Evolutionary conservation across 2,888 invertebrate genomes (phyloP), one percentile per base, ranked within the genome.

Genomic region (Heliconius erato): DNA sequence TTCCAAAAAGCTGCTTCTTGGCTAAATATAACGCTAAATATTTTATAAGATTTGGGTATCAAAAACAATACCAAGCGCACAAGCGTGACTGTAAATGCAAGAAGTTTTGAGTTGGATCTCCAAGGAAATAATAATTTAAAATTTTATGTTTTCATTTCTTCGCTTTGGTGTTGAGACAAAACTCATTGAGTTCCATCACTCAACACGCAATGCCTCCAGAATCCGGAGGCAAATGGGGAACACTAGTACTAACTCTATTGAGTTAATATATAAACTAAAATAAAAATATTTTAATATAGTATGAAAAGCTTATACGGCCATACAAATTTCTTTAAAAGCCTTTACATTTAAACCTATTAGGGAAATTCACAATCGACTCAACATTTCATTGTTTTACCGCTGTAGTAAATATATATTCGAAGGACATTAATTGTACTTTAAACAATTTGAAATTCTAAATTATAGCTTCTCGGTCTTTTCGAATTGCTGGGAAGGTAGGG

Each of bases 361-460:
- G 5, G n/a, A 40, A 40, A 28, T 49, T 74, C 32, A 4, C 23
- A 74, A 74, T 59, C 74, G 59, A 74, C 59, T 59, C 59, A 74
- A 23, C 74, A 35, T 26, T 32, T 59, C 32, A 32, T 74, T 59
- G 54, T 59, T 32, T 11, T 32, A 59, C 14, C 28, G 16, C 59
- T 35, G 59, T 74, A 74, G 12, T 54, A 35, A 5, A 5, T 35
- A 14, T 32, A 59, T 32, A 59, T 74, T 59, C 32, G n/a, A 74
- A 59, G 32, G 74, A 54, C 59, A 74, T 74, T 74, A 74, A 59
- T 74, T 74, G 12, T 59, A 74, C 59, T 74, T 74, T 23, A 74
- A 74, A 74, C 32, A 59, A 59, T 6, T 74, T 59, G 54, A 63
- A 35, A 63, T 76, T 76, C 35, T 40, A 63, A 63, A 65, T 77